Conservation (phyloP, 2,888 invertebrate genomes). For the Drosophila fulvimacula region DNA sequence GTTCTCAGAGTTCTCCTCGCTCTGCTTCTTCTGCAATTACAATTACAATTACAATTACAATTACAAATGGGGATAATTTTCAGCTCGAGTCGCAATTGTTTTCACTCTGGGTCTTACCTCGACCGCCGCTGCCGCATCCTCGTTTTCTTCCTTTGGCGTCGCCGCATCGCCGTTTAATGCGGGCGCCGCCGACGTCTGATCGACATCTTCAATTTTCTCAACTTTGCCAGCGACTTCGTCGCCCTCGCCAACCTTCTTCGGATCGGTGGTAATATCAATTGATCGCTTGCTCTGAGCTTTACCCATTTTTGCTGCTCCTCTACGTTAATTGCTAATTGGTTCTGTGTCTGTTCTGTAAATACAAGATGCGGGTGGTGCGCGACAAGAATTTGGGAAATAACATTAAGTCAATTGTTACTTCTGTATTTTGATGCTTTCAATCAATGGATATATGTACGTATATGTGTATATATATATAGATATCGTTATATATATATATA, state of each 20-base stretch:
- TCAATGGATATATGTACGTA: not conserved
- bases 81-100: not conserved
- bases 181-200: slow-evolving; percentile 85
- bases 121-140: slow-evolving; percentile 70
- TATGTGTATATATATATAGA: slow-evolving; percentile 1
- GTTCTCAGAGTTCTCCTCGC: slow-evolving; percentile 86
- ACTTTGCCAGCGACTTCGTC: slow-evolving; percentile 89
- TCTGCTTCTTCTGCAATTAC: slow-evolving; percentile 86
- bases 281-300: slow-evolving; percentile 95
- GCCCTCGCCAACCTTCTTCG: slow-evolving; percentile 85
- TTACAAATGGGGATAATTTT: not conserved
- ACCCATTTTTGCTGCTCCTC: slow-evolving; percentile 87
- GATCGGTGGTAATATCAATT: slow-evolving; percentile 92
- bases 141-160: slow-evolving; percentile 88
- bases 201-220: slow-evolving; percentile 91
- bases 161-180: slow-evolving; percentile 88
- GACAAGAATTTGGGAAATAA: slow-evolving; percentile 40
- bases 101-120: slow-evolving; percentile 39
- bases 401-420: slow-evolving; percentile 25
- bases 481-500: not conserved
- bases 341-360: slow-evolving; percentile 46
- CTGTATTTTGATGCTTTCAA: not conserved
- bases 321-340: slow-evolving; percentile 83
- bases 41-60: not conserved
- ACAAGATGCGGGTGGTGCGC: slow-evolving; percentile 26